Conservation (phyloP, 1,140 invertebrate genomes). For the Lysiphlebus fabarum region DNA sequence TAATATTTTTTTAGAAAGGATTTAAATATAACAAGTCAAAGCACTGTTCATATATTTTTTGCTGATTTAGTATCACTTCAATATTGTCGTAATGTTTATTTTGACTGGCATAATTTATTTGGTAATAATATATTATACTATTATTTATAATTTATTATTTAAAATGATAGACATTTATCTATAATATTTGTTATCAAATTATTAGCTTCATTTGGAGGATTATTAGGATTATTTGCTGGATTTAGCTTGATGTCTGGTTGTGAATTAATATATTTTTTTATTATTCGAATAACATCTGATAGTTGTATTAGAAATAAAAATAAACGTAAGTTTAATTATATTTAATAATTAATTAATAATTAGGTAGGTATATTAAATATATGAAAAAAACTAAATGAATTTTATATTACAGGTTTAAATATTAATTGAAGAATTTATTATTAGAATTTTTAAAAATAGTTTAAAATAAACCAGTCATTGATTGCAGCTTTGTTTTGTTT, state of each 20-base stretch:
- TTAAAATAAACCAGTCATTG: no score
- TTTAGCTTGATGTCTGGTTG: conserved; percentile 67
- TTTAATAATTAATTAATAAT: no score
- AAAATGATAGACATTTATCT: conserved; percentile 1
- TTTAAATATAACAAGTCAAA: conserved; percentile 25
- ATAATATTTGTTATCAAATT: conserved; percentile 30
- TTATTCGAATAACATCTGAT: conserved; percentile 54
- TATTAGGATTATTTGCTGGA: conserved; percentile 64
- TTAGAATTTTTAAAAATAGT: no score
- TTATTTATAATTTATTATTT: not conserved
- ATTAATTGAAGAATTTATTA: no score
- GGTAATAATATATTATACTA: conserved; percentile 37
- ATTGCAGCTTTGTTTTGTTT: no score
- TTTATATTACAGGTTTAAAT: no score
- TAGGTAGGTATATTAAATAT: no score
- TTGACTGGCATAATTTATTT: conserved; percentile 42
- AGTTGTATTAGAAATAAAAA: conserved; percentile 18
- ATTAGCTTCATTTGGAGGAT: conserved; percentile 67
- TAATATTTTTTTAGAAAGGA: conserved; percentile 24
- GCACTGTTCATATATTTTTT: conserved; percentile 42
- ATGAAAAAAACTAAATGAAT: no score
- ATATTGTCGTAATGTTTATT: conserved; percentile 34
- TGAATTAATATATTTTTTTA: conserved; percentile 65
- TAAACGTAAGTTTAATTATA: not conserved
- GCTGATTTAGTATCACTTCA: conserved; percentile 39